phyloP scores from a whole-genome alignment of 2,113 vertebrate species.

The Etheostoma cragini region DNA sequence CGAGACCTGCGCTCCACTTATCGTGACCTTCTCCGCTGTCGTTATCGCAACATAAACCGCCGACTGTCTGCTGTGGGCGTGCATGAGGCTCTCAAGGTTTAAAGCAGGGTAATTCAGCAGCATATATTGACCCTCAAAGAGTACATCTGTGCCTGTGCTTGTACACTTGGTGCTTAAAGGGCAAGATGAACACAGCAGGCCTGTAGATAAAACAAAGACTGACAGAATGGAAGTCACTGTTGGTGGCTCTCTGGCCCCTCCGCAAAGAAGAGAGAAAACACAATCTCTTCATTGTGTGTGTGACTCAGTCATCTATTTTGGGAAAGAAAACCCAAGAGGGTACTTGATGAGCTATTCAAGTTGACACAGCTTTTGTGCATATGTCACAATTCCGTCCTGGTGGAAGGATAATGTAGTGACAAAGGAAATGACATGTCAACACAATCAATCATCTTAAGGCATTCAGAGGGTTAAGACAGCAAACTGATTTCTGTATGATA shows the following conservation, averaged over 20 bases:
- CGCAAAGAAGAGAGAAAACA: constrained; percentile 44
- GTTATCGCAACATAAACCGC: constrained; percentile 88
- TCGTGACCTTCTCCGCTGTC: constrained; percentile 84
- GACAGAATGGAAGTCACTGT: constrained; percentile 53
- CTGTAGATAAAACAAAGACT: constrained; percentile 64
- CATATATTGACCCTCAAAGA: neutral
- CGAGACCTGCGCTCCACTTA: constrained; percentile 87
- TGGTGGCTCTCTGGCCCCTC: constrained; percentile 35
- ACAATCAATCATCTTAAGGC: constrained; percentile 40
- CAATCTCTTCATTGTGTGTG: constrained; percentile 53
- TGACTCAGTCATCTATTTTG: constrained; percentile 77
- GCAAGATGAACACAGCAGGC: constrained; percentile 39
- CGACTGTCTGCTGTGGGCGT: constrained; percentile 86
- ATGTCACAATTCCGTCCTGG: constrained; percentile 51
- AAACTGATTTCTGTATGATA: constrained; percentile 60
- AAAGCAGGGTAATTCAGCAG: neutral
- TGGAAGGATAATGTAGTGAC: constrained; percentile 41
- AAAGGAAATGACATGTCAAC: constrained; percentile 58
- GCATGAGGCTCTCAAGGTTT: constrained; percentile 85
- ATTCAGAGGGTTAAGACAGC: constrained; percentile 45
- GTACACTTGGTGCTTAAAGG: constrained; percentile 57
- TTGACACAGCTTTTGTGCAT: constrained; percentile 63
- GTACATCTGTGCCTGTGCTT: constrained; percentile 14
- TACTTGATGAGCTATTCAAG: constrained; percentile 66
- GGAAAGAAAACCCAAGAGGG: constrained; percentile 54